A percentile compares a stretch with the other conserved stretches of the same genome.
Conservation (phyloP, 2,797 vertebrate genomes). For the Synanceia verrucosa region DNA sequence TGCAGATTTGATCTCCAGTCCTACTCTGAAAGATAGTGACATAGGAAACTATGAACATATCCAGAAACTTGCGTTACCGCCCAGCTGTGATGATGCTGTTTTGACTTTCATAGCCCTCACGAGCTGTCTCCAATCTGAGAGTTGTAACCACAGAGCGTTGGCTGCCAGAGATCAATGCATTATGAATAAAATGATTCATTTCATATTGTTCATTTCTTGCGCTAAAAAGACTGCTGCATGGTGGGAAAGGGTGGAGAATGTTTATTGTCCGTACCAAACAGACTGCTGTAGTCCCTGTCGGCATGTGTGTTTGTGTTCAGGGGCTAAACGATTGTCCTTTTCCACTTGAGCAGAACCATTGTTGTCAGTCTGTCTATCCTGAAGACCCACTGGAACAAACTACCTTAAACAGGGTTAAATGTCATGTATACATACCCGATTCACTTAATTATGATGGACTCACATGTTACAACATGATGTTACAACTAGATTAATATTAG, state of each 20-base stretch:
- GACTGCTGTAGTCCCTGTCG: neutral
- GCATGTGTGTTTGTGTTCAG: slow-evolving; percentile 25
- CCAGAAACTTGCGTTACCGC: neutral
- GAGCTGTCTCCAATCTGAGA: neutral
- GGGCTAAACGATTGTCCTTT: slow-evolving; percentile 44
- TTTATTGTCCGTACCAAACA: slow-evolving; percentile 33
- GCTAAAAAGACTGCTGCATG: neutral
- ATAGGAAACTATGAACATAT: neutral
- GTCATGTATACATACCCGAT: neutral
- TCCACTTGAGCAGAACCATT: slow-evolving; percentile 38
- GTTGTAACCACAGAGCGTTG: neutral
- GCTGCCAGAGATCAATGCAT: neutral
- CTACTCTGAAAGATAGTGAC: neutral
- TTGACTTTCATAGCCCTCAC: neutral
- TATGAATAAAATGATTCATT: neutral
- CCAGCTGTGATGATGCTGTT: neutral
- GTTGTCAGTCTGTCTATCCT: slow-evolving; percentile 1
- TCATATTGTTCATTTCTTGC: neutral
- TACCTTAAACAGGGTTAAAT: neutral
- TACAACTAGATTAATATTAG: neutral
- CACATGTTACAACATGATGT: neutral
- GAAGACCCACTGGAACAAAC: neutral
- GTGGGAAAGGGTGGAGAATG: neutral
- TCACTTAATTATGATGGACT: neutral
- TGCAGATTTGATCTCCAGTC: neutral